Base-by-base conservation (phyloP, 1,140 invertebrate species). In the Euschistus heros region DNA sequence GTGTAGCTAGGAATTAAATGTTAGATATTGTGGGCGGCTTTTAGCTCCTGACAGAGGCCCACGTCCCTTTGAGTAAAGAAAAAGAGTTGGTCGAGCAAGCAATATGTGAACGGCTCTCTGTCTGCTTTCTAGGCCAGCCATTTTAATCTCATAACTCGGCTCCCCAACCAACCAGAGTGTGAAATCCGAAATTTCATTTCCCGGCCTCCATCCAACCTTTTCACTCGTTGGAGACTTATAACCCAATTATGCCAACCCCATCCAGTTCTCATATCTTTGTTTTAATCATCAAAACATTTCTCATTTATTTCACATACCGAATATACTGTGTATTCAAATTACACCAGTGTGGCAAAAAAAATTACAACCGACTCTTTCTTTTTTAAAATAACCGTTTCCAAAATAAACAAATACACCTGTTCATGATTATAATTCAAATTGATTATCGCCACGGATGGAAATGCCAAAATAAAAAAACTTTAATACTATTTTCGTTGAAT, bases 171-270 rank as follows among this genome's bases (percentile, higher is more conserved):
- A 50, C n/a, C 47, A 50, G 47, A 50, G 47, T 50, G 47, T 50
- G 47, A 50, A 50, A 50, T 50, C 47, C 47, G 47, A 50, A 50
- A 50, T 50, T 50, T 50, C 47, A 50, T 50, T 50, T 50, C 47
- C 47, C 47, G 22, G 47, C 47, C 47, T 17, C n/a, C 47, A 50
- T 18, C 47, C 47, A 50, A 50, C n/a, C 47, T 50, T 50, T 50
- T 22, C 47, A 50, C 47, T 50, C 22, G 47, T 50, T 50, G 47
- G 47, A 50, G 47, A 50, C 47, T 50, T 50, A 50, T 50, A 50
- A 50, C 47, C 47, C 47, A 50, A 50, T 50, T 50, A 50, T 20
- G 22, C 47, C n/a, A 50, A 20, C 47, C 47, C 22, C 47, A 20
- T 20, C n/a, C 47, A 50, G 47, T 6, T 22, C n/a, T 22, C 47